Base-by-base conservation (phyloP, 2,797 vertebrate species). In the Pachyuromys duprasi region DNA sequence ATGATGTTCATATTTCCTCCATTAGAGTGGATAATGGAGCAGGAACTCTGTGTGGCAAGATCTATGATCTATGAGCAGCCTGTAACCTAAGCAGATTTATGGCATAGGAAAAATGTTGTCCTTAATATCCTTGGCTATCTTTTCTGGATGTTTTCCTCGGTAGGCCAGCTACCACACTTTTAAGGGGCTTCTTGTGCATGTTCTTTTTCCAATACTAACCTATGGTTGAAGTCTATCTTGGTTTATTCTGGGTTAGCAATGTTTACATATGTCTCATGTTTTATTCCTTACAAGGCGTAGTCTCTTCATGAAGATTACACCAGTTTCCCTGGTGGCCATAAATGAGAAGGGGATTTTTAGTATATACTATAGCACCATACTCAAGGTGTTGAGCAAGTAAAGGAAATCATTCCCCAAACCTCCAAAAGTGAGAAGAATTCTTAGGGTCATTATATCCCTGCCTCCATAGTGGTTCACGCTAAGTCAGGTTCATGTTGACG, bases 31-130 rank as follows among this genome's bases (percentile, higher is more conserved):
- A 90, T 90, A 92, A 93, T 79, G 76, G 78, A 93, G 63, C 84
- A 86, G 79, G 81, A 82, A 91, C 83, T 69, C 5, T 70, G 45
- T 65, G 79, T 94, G 93, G 87, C 81, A 95, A 96, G 89, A 93
- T 94, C 65, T 88, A 81, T 67, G 86, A 42, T 91, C 62, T 53
- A 70, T 17, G 81, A 86, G 63, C 15, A 92, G n/a, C 14, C 24
- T 20, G 78, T 65, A 67, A 12, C 80, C 45, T 84, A 67, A 90
- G 83, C 36, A 96, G 86, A 93, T 94, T 92, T 63, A 88, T 70
- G 67, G 90, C 82, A 62, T 42, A 28, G 70, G 76, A 69, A 88
- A 84, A 94, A 74, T 55, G 31, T n/a, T 74, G 20, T 90, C 78
- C 90, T 69, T 84, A 88, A 69, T 80, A 94, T 81, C 36, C 79